A percentile compares a stretch with the other conserved stretches of the same genome.
These are phyloP conservation scores for Podarcis raffonei DNA, from an alignment of 2,113 vertebrate genomes.

Conservation along the genomic window DNA sequence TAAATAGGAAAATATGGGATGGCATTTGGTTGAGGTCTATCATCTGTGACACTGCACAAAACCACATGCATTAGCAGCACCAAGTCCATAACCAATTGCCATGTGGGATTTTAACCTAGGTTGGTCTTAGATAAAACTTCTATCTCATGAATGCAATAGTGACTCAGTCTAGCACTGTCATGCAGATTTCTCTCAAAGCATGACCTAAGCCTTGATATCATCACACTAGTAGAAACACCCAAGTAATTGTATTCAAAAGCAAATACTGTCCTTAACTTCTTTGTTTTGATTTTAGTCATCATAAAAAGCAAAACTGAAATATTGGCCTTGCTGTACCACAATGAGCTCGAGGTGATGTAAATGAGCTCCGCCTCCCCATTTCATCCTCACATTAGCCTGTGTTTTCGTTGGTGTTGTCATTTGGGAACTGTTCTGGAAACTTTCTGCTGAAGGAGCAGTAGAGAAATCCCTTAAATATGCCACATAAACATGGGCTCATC, in stretches of 20 bases:
- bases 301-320: not conserved
- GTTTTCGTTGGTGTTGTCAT: not conserved
- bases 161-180: not conserved
- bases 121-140: not conserved
- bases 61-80: too few species aligned
- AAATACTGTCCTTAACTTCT: not conserved
- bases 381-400: not conserved
- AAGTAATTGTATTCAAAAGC: not conserved
- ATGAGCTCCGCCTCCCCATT: not conserved
- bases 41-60: too few species aligned
- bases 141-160: not conserved
- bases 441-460: not conserved
- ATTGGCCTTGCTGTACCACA: not conserved
- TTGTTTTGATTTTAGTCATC: too few species aligned
- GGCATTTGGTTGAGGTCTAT: too few species aligned
- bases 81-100: too few species aligned
- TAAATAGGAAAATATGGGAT: too few species aligned
- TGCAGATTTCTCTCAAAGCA: not conserved
- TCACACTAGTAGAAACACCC: not conserved
- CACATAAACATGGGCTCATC: not conserved
- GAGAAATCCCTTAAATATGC: not conserved
- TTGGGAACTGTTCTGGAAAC: not conserved
- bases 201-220: not conserved
- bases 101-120: not conserved
- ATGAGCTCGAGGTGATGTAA: not conserved